Base-by-base conservation (phyloP, 37 sponge, comb jelly and placozoan genomes). In the Petrosia ficiformis region DNA sequence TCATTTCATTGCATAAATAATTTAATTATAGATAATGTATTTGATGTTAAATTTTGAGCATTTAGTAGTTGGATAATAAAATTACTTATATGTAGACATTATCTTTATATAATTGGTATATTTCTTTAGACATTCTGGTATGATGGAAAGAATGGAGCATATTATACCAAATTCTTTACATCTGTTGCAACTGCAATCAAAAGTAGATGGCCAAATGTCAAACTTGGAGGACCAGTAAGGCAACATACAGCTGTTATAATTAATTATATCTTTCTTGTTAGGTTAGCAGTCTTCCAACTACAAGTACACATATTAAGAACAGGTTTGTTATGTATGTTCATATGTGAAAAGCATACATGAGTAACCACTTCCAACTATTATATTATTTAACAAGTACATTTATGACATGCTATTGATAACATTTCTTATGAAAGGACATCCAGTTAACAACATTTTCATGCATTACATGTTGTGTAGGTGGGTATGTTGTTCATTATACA, bases 191-290 rank as follows among this genome's bases (percentile, higher is more conserved):
- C 58, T 26, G 71, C 72, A 36, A 68, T 80, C 40, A 80, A 71
- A 56, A 30, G 25, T 38, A 71, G 42, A 14, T 80, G 60, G 52
- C 72, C 73, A 8, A 37, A 71, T 8, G 29, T 71, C 28, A 40
- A 59, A 44, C 29, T 57, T 38, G 81, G 81, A 38, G 81, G 81
- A 4, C 81, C 81, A 21, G 81, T 80, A 67, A 71, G 72, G n/a
- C n/a, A 41, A n/a, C 4, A 37, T 58, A 29, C 59, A 6, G 2
- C 2, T 39, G 4, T n/a, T 71, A 40, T 71, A 41, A 42, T 35
- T 5, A 8, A 19, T 28, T 71, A 2, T 71, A 44, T 35, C 5
- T 25, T 38, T 2, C 44, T 4, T 28, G 6, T 26, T 69, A 37
- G 24, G 70, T 69, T 19, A 21, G n/a, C n/a, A 34, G n/a, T 34